Evolutionary conservation across 1,140 invertebrate genomes (phyloP).

Genomic region (Atopsyche davidsoni): DNA sequence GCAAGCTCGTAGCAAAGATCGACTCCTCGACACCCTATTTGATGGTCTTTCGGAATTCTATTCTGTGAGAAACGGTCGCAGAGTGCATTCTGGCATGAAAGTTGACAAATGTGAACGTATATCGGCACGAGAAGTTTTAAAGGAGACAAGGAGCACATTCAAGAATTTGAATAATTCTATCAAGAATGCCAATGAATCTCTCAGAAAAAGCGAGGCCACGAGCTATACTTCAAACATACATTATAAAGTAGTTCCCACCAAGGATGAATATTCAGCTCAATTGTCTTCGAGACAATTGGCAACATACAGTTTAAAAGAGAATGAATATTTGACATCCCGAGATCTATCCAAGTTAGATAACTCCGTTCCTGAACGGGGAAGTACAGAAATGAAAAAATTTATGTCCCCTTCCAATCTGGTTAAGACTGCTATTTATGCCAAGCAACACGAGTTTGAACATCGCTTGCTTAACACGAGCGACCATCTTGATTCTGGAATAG

Average conservation of each 20-base stretch:
- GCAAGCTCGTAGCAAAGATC: constrained; percentile 36
- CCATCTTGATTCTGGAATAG: background rate
- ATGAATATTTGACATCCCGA: constrained; percentile 4
- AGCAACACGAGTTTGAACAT: constrained; percentile 49
- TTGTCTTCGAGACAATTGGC: background rate
- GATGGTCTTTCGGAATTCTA: constrained; percentile 83
- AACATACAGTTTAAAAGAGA: constrained; percentile 4
- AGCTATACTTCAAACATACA: background rate
- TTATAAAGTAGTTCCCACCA: constrained; percentile 22
- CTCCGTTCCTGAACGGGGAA: background rate
- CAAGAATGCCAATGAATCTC: constrained; percentile 9
- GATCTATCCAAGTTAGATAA: background rate
- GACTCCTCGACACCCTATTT: constrained; percentile 64
- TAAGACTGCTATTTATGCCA: constrained; percentile 59
- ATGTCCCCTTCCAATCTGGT: constrained; percentile 60
- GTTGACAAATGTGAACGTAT: constrained; percentile 29
- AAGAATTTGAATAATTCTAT: constrained; percentile 38
- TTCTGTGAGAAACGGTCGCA: constrained; percentile 53
- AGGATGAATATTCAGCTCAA: constrained; percentile 18
- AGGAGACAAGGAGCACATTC: constrained; percentile 44
- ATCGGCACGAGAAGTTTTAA: constrained; percentile 33
- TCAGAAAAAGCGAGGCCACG: background rate
- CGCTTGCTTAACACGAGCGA: constrained; percentile 13
- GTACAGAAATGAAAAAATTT: background rate
- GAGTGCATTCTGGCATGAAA: constrained; percentile 38